Base-by-base conservation (phyloP, 1,140 invertebrate genomes). In the Orius insidiosus region DNA sequence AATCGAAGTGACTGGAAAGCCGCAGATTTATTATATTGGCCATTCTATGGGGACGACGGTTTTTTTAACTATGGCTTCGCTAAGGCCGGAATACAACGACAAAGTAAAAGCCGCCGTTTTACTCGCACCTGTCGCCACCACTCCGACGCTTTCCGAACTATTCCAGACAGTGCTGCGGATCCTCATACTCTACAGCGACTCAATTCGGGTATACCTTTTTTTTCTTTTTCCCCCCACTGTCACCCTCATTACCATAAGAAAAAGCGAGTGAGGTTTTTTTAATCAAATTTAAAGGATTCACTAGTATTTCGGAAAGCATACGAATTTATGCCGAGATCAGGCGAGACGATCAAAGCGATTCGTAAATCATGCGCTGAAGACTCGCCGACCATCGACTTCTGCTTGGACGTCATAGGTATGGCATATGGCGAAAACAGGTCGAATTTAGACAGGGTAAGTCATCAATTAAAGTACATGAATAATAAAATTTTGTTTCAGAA, bases 41-140 rank as follows among this genome's bases (percentile, higher is more conserved):
- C 66, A 71, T 55, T 71, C 69, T 3, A 69, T 74, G 58, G 72
- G 72, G 15, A 68, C 65, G 6, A 54, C 55, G 4, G 48, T 52
- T 14, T 53, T 55, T 30, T 61, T 60, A 41, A 53, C 52, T 1
- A 49, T 60, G 35, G 50, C 64, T 46, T 58, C 59, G 35, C 52
- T 52, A 6, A 49, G 56, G 13, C 58, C 63, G 0, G 56, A 65
- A 18, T 64, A 62, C 47, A 60, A 61, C 37, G 41, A 55, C 16
- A 62, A 62, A 53, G 54, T 63, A n/a, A 48, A 30, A 45, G 45
- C 50, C 8, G 53, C 54, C 48, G 56, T 65, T 47, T 64, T 65
- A 5, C 54, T 72, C 24, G 69, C 58, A 2, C 68, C 68, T 5
- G 63, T 70, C 5, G 41, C 19, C 5, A 9, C 18, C 5, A 43